Base-by-base conservation (phyloP, 1,140 invertebrate species). In the Calosoma granatense region DNA sequence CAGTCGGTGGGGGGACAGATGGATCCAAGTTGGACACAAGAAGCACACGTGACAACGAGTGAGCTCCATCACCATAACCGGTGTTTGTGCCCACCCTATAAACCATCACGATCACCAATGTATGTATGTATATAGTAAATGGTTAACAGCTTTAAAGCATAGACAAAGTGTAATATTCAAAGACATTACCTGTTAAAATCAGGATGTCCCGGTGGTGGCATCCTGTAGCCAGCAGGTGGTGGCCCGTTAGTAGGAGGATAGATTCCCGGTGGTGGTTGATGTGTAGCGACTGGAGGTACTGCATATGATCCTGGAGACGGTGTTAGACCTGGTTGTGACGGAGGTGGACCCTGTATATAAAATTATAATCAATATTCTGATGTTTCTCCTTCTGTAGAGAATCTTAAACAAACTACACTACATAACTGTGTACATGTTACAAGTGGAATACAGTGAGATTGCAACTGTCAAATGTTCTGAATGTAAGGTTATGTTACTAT, bases 1-100 rank as follows among this genome's bases (percentile, higher is more conserved):
- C 54, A 12, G 52, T 21, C 12, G 56, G 56, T 51, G 47, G 23
- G 52, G 56, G 47, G 19, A 52, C 23, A 2, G 20, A 19, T 14
- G 14, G 23, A 17, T 47, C 41, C 41, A 47, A 47, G 17, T 17
- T 47, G 41, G 41, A 11, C 9, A 47, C 17, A 12, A 47, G 41
- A 47, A 47, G 41, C 41, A 47, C 17, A 47, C 41, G 41, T 12
- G 41, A 17, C 15, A 47, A 4, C 41, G 41, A 47, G 41, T 47
- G 41, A 47, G 41, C 9, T 3, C 3, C 15, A 17, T 47, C 17
- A 47, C 41, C 6, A 17, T 47, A 47, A 47, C 15, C 15, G 41
- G 17, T 47, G 41, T 17, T 17, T 47, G 41, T 47, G 41, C 41
- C 41, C 9, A 47, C 41, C 41, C 41, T 47, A 30, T 30, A 47